Percentiles rank a stretch among this genome's conserved stretches.
phyloP scores from a whole-genome alignment of 2,797 vertebrate genomes.

The Muscicapa striata region DNA sequence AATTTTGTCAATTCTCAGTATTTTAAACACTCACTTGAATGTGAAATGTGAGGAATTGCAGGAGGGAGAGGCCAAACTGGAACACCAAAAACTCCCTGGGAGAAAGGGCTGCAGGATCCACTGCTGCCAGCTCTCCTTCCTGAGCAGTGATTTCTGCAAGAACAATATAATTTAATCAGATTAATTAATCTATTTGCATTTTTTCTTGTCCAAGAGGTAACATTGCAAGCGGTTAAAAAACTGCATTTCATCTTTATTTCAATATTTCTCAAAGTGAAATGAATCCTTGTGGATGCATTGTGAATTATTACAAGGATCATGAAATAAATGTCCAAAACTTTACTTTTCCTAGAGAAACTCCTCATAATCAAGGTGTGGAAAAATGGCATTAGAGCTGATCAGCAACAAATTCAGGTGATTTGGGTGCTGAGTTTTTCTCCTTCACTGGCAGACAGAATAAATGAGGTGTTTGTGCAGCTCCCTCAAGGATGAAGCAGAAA shows the following conservation, averaged over 20 bases:
- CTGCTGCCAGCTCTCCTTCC: slow-evolving; percentile 74
- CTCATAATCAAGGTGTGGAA: not conserved
- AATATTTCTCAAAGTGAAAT: not conserved
- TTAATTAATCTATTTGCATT: not conserved
- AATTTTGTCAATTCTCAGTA: rapidly evolving
- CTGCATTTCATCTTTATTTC: not conserved
- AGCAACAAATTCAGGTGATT: not conserved
- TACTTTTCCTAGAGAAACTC: not conserved
- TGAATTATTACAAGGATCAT: not conserved
- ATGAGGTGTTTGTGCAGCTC: not conserved
- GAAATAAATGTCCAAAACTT: not conserved
- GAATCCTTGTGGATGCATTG: not conserved
- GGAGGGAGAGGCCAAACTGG: slow-evolving; percentile 84
- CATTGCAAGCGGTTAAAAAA: rapidly evolving
- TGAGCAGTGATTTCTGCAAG: slow-evolving; percentile 57
- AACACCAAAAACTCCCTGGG: slow-evolving; percentile 84
- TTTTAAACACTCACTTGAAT: slow-evolving; percentile 52
- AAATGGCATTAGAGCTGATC: not conserved
- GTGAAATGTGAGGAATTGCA: slow-evolving; percentile 76
- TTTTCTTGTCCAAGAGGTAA: not conserved
- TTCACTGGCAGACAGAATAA: not conserved
- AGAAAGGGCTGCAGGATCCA: slow-evolving; percentile 77
- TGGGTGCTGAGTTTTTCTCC: not conserved
- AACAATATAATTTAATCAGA: not conserved
- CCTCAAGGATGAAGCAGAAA: not conserved